phyloP scores from a whole-genome alignment of 2,888 invertebrate genomes.

The Flexamia atlantica region DNA sequence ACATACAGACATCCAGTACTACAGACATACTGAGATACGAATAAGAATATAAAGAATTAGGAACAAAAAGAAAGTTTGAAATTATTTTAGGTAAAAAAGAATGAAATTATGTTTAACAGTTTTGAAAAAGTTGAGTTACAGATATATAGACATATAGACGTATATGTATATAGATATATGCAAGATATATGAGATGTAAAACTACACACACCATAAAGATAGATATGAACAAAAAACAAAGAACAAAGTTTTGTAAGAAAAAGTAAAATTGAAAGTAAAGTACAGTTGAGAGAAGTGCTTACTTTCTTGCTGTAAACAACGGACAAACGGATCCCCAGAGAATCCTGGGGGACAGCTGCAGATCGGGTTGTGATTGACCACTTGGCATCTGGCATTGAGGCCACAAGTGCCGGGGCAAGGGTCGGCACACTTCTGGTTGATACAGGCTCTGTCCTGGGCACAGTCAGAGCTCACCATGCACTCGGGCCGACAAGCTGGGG shows the following conservation, averaged over 20 bases:
- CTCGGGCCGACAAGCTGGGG: slow-evolving; percentile 82
- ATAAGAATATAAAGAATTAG: too few species aligned
- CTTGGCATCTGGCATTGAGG: slow-evolving; percentile 81
- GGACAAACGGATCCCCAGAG: slow-evolving; percentile 82
- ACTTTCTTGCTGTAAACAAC: slow-evolving; percentile 74
- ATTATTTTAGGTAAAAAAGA: neutral
- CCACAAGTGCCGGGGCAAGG: slow-evolving; percentile 84
- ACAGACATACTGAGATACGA: too few species aligned
- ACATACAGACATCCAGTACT: too few species aligned
- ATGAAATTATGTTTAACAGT: too few species aligned
- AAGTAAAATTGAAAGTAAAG: slow-evolving; percentile 62
- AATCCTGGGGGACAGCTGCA: slow-evolving; percentile 81
- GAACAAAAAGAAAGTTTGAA: too few species aligned
- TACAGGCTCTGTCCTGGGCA: slow-evolving; percentile 80
- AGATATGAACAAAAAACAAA: slow-evolving; percentile 48
- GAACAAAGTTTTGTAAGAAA: slow-evolving; percentile 35
- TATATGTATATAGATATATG: too few species aligned
- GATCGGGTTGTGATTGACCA: slow-evolving; percentile 83
- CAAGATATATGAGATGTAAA: too few species aligned
- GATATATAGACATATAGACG: too few species aligned
- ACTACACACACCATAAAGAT: slow-evolving; percentile 48
- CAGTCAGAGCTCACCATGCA: slow-evolving; percentile 83
- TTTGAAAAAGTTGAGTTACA: too few species aligned
- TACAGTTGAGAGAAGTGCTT: slow-evolving; percentile 69
- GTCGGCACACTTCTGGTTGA: slow-evolving; percentile 81